phyloP scores from a whole-genome alignment of 2,113 vertebrate genomes.

The Irena cyanogastra region DNA sequence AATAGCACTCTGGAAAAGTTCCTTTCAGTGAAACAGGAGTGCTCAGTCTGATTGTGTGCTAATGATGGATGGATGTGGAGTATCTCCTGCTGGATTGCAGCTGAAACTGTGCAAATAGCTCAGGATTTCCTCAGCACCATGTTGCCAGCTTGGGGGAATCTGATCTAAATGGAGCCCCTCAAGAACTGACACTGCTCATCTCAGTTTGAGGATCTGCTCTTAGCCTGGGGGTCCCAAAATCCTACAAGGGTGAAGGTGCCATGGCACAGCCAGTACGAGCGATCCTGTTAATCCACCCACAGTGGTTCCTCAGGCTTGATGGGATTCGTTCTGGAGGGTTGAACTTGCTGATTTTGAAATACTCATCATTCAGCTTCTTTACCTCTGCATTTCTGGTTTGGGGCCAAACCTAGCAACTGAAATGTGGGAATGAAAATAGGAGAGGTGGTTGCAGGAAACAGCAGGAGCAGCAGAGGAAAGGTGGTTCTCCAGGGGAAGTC shows the following conservation, averaged over 20 bases:
- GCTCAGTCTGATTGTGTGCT: neutral
- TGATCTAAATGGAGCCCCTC: too few relatives aligned
- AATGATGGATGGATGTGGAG: rapidly evolving
- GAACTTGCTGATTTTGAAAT: neutral
- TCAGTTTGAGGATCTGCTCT: neutral
- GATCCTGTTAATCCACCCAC: neutral
- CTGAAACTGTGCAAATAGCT: neutral
- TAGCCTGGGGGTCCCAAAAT: neutral
- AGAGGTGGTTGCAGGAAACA: neutral
- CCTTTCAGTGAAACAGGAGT: neutral
- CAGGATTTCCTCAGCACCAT: too few relatives aligned
- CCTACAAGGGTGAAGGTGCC: neutral
- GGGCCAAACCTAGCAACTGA: neutral
- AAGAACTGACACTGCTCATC: neutral
- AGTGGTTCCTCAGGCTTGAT: neutral
- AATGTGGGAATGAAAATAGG: neutral
- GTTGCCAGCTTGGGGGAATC: rapidly evolving
- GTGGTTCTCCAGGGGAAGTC: neutral
- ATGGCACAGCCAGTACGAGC: rapidly evolving
- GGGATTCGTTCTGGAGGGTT: neutral
- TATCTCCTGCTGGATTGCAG: neutral
- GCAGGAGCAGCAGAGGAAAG: neutral
- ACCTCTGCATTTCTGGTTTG: neutral
- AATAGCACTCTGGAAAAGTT: neutral
- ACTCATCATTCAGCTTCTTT: neutral